Evolutionary conservation across 1,140 invertebrate species (phyloP).

Genomic region (Periplaneta americana): DNA sequence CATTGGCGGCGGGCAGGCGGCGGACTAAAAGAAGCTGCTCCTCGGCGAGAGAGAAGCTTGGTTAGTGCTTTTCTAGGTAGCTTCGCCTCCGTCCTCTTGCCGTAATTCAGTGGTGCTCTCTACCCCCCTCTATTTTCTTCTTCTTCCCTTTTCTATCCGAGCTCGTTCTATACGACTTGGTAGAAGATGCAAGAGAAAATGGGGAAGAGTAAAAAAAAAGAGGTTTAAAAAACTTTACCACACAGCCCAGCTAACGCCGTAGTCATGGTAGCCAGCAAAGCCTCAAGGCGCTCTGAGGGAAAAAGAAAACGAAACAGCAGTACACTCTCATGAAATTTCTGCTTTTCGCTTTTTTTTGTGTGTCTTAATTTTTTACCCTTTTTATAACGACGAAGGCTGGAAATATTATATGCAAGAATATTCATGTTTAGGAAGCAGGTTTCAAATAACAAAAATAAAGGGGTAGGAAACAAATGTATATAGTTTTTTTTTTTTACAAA

Average conservation of each 20-base stretch:
- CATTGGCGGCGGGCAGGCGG: background rate
- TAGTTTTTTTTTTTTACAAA: too few relatives aligned
- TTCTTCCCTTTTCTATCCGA: background rate
- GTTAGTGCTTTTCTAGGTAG: background rate
- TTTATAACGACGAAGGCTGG: background rate
- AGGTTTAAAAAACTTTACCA: background rate
- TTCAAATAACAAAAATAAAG: background rate
- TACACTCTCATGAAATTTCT: background rate
- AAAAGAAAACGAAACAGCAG: background rate
- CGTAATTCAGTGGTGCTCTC: too few relatives aligned
- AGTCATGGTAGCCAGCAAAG: background rate
- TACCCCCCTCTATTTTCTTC: background rate
- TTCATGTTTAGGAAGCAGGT: background rate
- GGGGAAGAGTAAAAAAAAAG: too few relatives aligned
- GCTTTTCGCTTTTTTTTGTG: background rate
- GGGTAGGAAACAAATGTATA: too few relatives aligned
- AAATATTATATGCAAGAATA: background rate
- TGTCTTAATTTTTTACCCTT: background rate
- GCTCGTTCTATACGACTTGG: background rate
- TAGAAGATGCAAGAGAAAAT: background rate
- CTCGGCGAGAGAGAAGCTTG: background rate
- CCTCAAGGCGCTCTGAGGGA: background rate
- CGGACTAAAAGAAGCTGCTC: too few relatives aligned
- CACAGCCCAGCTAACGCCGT: background rate
- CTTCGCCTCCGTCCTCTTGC: too few relatives aligned